Evolutionary conservation across 2,888 invertebrate species (phyloP).

Genomic region (Malthinus seriepunctatus): DNA sequence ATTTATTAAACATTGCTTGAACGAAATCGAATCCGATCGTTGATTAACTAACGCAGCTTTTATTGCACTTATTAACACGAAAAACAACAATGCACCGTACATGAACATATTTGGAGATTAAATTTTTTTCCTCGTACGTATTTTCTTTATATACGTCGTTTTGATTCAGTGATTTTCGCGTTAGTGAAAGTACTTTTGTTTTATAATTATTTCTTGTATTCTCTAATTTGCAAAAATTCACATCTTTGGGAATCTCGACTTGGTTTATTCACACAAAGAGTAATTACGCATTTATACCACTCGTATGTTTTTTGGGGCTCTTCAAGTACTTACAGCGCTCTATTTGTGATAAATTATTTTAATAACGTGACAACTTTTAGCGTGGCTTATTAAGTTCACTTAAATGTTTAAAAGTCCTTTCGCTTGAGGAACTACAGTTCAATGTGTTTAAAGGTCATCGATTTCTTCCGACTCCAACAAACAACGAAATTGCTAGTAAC

Average conservation of each 20-base stretch:
- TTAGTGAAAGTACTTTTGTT: slow-evolving; percentile 25
- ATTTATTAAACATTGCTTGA: slow-evolving; percentile 56
- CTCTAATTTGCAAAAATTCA: slow-evolving; percentile 8
- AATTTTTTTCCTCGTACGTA: neutral
- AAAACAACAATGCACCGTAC: slow-evolving; percentile 2
- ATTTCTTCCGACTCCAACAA: too few species aligned
- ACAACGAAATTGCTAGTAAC: too few species aligned
- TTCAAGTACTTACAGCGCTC: too few species aligned
- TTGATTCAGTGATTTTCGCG: slow-evolving; percentile 23
- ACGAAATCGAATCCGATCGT: slow-evolving; percentile 36
- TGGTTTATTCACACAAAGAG: too few species aligned
- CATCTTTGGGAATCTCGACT: slow-evolving; percentile 7
- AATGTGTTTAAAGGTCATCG: too few species aligned
- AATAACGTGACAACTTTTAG: too few species aligned
- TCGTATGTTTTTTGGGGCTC: too few species aligned
- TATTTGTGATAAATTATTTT: too few species aligned
- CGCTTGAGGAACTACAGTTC: too few species aligned
- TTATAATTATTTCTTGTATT: neutral
- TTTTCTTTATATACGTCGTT: slow-evolving; percentile 24
- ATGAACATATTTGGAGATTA: slow-evolving; percentile 21
- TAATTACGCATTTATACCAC: too few species aligned
- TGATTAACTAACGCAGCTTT: slow-evolving; percentile 1
- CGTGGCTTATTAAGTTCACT: too few species aligned
- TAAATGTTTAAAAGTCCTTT: too few species aligned
- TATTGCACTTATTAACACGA: neutral